Evolutionary conservation across 2,113 vertebrate genomes (phyloP).

Genomic region (Pelvicachromis taeniatus): DNA sequence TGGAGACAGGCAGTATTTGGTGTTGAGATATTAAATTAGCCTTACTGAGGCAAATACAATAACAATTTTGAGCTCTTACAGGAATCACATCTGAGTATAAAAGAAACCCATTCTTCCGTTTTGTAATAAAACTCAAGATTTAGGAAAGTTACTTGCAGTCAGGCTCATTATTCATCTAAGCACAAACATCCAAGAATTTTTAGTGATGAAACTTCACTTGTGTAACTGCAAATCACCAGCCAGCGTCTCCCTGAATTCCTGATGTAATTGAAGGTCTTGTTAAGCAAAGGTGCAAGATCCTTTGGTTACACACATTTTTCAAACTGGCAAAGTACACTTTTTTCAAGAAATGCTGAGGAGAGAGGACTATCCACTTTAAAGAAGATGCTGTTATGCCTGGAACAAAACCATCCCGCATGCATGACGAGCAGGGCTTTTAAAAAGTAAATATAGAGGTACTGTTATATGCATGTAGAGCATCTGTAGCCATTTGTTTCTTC

Average conservation of each 20-base stretch:
- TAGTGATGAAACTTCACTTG: conserved; percentile 7
- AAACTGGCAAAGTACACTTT: not conserved
- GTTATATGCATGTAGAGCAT: conserved; percentile 27
- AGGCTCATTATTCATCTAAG: not conserved
- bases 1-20: not conserved
- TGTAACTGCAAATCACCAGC: conserved; percentile 1
- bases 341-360: not conserved
- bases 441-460: conserved; percentile 63
- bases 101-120: not conserved
- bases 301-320: not conserved
- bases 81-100: not conserved
- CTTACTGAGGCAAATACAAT: not conserved
- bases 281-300: not conserved
- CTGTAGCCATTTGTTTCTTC: conserved; percentile 19
- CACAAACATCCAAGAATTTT: conserved; percentile 32
- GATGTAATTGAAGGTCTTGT: conserved; percentile 10
- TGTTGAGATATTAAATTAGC: conserved; percentile 16
- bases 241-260: not conserved
- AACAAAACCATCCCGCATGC: conserved; percentile 20
- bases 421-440: conserved; percentile 52
- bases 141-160: not conserved
- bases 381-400: not conserved
- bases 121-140: not conserved
- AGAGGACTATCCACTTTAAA: not conserved
- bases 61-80: not conserved